Base-by-base conservation (phyloP, 2,888 invertebrate genomes). In the Busseola fusca region DNA sequence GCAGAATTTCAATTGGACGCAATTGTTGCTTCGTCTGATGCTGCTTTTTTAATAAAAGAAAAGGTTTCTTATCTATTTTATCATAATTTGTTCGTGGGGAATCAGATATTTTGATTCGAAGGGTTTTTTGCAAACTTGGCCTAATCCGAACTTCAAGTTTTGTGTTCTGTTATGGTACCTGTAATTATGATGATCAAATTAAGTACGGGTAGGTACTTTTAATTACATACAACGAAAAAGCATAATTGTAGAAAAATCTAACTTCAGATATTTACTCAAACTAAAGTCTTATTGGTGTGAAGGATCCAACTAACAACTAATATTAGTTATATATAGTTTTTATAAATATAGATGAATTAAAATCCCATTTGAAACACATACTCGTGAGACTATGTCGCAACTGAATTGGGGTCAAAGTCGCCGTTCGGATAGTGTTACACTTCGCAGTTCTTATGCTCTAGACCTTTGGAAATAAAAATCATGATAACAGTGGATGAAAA, bases 1-100 rank as follows among this genome's bases (percentile, higher is more conserved):
- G 93, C 94, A 91, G 92, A 94, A 93, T 92, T 91, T 94, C 93
- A 95, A 95, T 95, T 95, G 95, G 88, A 92, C 91, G 91, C 94
- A 95, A 95, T 95, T 95, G 94, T 91, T 65, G 72, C 80, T 84
- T 57, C 30, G 67, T 69, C 57, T 74, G 72, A 60, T 76, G 67
- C 63, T 76, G 40, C 74, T 86, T 84, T 42, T 84, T 83, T 73
- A 66, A 72, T 58, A 65, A 56, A 76, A 71, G 69, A 76, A 70
- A 76, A 75, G 37, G 59, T 57, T 74, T 57, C 34, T 57, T 18
- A 37, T 72, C 70, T 67, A 74, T 80, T 73, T 77, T 74, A 50
- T 62, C 10, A 48, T 40, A 34, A 14, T 60, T 58, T 57, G 3
- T n/a, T 59, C 5, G 1, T 4, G 4, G 21, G 1, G 4, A 34